These are phyloP conservation scores for Hapalemur alaotrensis DNA, from an alignment of 2,797 vertebrate genomes.

Conservation along the genomic window DNA sequence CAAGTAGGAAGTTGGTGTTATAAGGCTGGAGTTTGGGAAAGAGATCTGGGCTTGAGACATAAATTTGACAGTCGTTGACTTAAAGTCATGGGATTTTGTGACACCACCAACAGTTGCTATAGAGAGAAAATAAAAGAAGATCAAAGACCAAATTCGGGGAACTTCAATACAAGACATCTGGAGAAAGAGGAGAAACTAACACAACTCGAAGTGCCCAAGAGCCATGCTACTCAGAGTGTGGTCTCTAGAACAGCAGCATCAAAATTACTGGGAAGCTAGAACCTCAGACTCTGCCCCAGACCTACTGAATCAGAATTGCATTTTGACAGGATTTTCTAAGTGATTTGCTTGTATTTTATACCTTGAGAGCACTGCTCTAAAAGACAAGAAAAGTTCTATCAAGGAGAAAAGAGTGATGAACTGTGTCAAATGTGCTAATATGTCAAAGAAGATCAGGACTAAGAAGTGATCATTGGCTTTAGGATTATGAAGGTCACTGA, in stretches of 20 bases:
- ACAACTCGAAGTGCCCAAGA: neutral
- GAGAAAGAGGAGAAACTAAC: neutral
- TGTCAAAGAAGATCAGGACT: neutral
- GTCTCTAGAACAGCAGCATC: neutral
- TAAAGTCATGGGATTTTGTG: neutral
- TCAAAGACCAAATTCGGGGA: neutral
- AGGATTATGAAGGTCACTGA: neutral
- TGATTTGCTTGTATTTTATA: neutral
- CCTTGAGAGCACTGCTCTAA: neutral
- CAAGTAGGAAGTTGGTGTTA: neutral
- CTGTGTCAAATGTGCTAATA: neutral
- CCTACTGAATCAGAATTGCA: neutral
- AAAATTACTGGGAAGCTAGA: neutral
- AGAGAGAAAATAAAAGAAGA: neutral
- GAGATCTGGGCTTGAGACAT: neutral
- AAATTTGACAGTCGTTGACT: neutral
- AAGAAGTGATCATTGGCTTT: neutral
- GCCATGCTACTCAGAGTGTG: neutral
- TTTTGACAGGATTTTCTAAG: neutral
- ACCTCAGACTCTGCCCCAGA: neutral
- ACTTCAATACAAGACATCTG: neutral
- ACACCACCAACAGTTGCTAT: neutral
- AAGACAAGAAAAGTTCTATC: neutral
- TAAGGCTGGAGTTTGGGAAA: neutral
- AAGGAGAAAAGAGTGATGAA: neutral